Evolutionary conservation across 2,888 invertebrate genomes (phyloP), one percentile per base, ranked within the genome.

Genomic region (Patella depressa): DNA sequence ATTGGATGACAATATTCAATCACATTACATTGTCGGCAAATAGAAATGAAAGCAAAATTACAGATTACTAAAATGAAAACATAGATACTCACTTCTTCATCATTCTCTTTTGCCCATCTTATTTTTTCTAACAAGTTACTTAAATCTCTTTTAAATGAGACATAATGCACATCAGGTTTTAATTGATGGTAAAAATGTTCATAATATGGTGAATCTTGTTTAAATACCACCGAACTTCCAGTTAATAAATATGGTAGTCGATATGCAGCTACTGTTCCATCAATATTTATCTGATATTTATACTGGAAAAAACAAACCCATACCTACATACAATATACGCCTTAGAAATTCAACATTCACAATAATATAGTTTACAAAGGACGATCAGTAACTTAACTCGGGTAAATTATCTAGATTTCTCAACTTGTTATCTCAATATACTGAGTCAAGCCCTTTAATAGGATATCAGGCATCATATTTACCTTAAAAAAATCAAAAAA

Each of bases 221-320:
- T 99, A 17, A 99, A 93, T 17, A 98, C 95, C 79, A 97, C 92
- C 0, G 97, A 95, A 87, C 96, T 96, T 1, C 98, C 98, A 71
- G 94, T 96, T 81, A 99, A 92, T 29, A 99, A 93, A 91, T 97
- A 98, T 0, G 98, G 98, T 83, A 98, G 94, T 81, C 98, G 94
- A 91, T 98, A 99, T 0, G 98, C 97, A 29, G 98, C 98, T 19
- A 99, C 98, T 65, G 98, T 97, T 19, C 99, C 99, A 93, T 99
- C 99, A 77, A 99, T 93, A 88, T 95, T 97, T 54, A 99, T 92
- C 92, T 97, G 97, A 92, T 98, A 99, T 93, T 98, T 98, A 91
- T 96, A 97, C 98, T 98, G 93, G 90, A 94, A 86, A 59, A 91
- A 83, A 75, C n/a, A 70, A 80, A 87, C 45, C 45, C 45, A 45